A percentile compares a stretch with the other conserved stretches of the same genome.
phyloP scores from a whole-genome alignment of 2,888 invertebrate species.

The Clivina fossor region DNA sequence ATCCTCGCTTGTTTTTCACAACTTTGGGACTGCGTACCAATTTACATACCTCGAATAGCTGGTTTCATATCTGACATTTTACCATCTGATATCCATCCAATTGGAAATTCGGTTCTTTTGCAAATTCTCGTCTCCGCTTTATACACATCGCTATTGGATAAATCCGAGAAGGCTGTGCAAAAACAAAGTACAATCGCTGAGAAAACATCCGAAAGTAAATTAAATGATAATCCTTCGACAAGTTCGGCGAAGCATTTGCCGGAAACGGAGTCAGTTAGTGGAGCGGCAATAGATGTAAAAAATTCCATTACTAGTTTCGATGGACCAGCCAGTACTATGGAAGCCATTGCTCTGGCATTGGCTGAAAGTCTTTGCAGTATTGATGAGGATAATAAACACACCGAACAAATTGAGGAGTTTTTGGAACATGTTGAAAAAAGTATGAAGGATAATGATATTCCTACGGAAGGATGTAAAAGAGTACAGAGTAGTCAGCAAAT shows the following conservation, averaged over 20 bases:
- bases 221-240: constrained; percentile 13
- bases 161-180: constrained; percentile 50
- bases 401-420: constrained; percentile 69
- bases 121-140: constrained; percentile 70
- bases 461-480: constrained; percentile 47
- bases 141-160: constrained; percentile 66
- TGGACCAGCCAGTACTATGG: constrained; percentile 41
- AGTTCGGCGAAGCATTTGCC: constrained; percentile 1
- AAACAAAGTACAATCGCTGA: constrained; percentile 41
- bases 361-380: constrained; percentile 79
- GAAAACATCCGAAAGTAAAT: constrained; percentile 14
- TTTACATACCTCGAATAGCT: constrained; percentile 48
- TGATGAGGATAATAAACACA: constrained; percentile 79
- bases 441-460: constrained; percentile 44
- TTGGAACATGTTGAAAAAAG: constrained; percentile 58
- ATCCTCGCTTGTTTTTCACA: constrained; percentile 70
- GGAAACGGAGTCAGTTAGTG: constrained; percentile 17
- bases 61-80: constrained; percentile 66
- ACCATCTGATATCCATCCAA: constrained; percentile 69
- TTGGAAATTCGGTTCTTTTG: constrained; percentile 69
- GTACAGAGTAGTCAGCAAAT: constrained; percentile 56
- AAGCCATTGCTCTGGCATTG: constrained; percentile 66
- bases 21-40: constrained; percentile 64
- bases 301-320: constrained; percentile 44
- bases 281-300: constrained; percentile 17